phyloP scores from a whole-genome alignment of 2,888 invertebrate species.

The Heteropelma amictum region DNA sequence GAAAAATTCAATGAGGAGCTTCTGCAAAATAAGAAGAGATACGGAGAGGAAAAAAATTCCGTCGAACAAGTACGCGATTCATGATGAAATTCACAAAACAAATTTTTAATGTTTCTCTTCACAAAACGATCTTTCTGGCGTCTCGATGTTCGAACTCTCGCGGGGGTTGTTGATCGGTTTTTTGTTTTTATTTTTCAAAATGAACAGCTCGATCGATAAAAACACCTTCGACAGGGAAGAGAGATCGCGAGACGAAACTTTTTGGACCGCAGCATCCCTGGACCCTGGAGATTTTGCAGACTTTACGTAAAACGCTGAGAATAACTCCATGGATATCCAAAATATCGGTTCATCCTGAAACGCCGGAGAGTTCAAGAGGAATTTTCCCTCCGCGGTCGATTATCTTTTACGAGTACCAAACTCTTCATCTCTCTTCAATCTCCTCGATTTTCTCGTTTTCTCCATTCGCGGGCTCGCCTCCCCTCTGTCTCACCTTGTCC shows the following conservation, averaged over 20 bases:
- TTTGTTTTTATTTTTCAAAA: too few relatives aligned
- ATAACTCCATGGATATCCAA: not conserved
- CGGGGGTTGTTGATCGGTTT: too few relatives aligned
- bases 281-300: not conserved
- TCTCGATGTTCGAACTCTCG: too few relatives aligned
- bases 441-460: constrained; percentile 6
- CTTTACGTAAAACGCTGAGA: not conserved
- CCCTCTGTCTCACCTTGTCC: not conserved
- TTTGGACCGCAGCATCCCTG: constrained; percentile 14
- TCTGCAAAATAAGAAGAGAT: not conserved
- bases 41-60: not conserved
- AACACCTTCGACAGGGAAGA: too few relatives aligned
- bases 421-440: constrained; percentile 11
- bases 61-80: not conserved
- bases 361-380: constrained; percentile 32
- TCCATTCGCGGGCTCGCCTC: not conserved
- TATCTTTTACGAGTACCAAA: constrained; percentile 51
- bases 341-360: constrained; percentile 22
- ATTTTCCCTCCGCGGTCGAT: constrained; percentile 41
- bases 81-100: too few relatives aligned
- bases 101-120: too few relatives aligned
- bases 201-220: too few relatives aligned
- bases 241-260: constrained; percentile 1
- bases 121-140: too few relatives aligned
- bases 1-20: constrained; percentile 7